Evolutionary conservation across 1,140 invertebrate genomes (phyloP), one percentile per base, ranked within the genome.

Genomic region (Archivesica marissinica): DNA sequence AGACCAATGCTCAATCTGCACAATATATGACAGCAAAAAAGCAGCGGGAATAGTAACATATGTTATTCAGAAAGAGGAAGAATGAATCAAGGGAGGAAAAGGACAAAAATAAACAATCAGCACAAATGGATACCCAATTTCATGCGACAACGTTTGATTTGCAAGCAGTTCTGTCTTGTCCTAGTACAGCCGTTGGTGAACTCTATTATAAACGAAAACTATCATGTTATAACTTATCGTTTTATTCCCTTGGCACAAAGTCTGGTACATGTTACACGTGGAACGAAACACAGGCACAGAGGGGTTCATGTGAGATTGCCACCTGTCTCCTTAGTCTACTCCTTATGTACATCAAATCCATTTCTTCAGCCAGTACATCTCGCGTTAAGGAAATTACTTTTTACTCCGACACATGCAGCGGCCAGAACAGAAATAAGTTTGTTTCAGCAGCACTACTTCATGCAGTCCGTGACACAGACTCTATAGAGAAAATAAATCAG

Each of bases 391-490:
- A 76, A 41, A 23, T 80, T 4, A 64, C 35, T 50, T 39, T 86
- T 0, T 74, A 75, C 20, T 86, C 84, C 0, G 84, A 80, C 33
- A 61, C 28, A 20, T 80, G 84, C 39, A 25, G 25, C 35, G 84
- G 84, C 13, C 84, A 80, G 52, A 86, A 75, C 41, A 70, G 77
- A 44, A 86, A 86, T 28, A 50, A 68, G 23, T 81, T 39, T 30
- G 11, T 86, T 2, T 17, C 84, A 20, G 41, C 28, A 28, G 41
- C 28, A 2, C 33, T 85, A 35, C 9, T 50, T 4, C 25, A 72
- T 25, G 13, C 47, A 13, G 13, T 13, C 13, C 47, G 13, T 61
- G 13, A n/a, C n/a, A n/a, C n/a, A n/a, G n/a, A n/a, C n/a, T n/a
- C n/a, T n/a, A n/a, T n/a, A 79, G 9, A 66, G 17, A 11, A n/a